These are phyloP conservation scores for Pilophorus perplexus DNA, from an alignment of 2,888 invertebrate species.

Conservation along the genomic window DNA sequence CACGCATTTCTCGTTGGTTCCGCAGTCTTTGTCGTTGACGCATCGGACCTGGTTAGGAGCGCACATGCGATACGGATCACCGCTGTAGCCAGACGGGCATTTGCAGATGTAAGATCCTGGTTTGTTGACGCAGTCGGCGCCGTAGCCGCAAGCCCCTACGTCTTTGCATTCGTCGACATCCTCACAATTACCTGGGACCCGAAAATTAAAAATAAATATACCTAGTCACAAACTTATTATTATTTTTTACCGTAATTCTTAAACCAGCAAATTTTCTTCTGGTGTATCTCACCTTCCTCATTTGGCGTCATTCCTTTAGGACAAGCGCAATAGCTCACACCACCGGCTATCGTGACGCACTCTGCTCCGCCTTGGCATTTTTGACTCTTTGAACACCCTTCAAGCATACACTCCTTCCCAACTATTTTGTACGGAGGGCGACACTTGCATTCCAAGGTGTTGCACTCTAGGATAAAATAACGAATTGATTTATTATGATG, in stretches of 20 bases:
- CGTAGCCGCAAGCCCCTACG: constrained; percentile 69
- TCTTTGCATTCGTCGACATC: constrained; percentile 49
- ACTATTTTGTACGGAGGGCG: constrained; percentile 82
- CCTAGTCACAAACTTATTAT: no score
- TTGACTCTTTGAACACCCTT: constrained; percentile 76
- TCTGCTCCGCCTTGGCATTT: constrained; percentile 84
- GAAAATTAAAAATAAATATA: background rate
- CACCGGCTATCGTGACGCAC: constrained; percentile 84
- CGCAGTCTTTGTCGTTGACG: constrained; percentile 77
- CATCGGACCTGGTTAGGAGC: constrained; percentile 79
- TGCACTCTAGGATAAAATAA: constrained; percentile 64
- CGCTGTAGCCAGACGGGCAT: constrained; percentile 77
- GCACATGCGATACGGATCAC: constrained; percentile 77
- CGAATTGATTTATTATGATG: no score
- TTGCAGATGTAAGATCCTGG: constrained; percentile 75
- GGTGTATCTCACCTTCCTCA: constrained; percentile 71
- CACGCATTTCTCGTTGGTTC: constrained; percentile 82
- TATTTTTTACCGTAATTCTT: no score
- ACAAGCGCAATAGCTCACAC: constrained; percentile 89
- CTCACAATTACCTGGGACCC: constrained; percentile 31
- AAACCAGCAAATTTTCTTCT: no score
- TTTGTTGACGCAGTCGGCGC: constrained; percentile 80
- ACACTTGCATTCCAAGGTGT: constrained; percentile 79
- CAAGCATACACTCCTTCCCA: constrained; percentile 78
- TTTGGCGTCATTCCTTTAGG: constrained; percentile 79